Percentiles rank a stretch among this genome's conserved stretches.
phyloP scores from a whole-genome alignment of 2,888 invertebrate species.

The Chrysodeixis includens region DNA sequence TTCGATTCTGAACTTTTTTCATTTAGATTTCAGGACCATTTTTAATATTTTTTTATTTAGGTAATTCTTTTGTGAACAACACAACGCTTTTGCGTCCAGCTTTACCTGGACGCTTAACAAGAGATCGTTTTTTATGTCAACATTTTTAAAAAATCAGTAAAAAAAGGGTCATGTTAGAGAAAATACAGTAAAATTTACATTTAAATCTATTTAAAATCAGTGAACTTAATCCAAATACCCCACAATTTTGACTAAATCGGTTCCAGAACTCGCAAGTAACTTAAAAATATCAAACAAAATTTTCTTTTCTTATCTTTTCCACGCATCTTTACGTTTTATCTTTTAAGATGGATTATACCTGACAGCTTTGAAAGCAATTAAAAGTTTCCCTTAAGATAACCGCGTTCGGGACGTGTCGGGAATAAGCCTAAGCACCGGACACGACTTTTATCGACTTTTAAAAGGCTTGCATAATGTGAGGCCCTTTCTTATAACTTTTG shows the following conservation, averaged over 20 bases:
- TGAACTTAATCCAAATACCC: not conserved
- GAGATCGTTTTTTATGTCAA: too few relatives aligned
- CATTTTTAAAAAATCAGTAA: too few relatives aligned
- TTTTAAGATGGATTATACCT: slow-evolving; percentile 36
- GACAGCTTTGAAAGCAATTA: slow-evolving; percentile 52
- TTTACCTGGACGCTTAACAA: too few relatives aligned
- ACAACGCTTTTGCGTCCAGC: too few relatives aligned
- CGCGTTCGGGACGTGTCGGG: slow-evolving; percentile 17
- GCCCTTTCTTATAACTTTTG: not conserved
- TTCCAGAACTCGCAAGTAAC: not conserved
- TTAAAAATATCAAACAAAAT: slow-evolving; percentile 21
- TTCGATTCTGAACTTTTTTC: too few relatives aligned
- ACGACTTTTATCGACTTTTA: slow-evolving; percentile 33
- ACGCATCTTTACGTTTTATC: slow-evolving; percentile 32
- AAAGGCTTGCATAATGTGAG: slow-evolving; percentile 16
- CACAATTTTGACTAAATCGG: not conserved
- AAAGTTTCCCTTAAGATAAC: slow-evolving; percentile 52
- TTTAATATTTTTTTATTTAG: too few relatives aligned
- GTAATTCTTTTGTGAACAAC: too few relatives aligned
- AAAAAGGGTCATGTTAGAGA: too few relatives aligned
- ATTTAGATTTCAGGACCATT: too few relatives aligned
- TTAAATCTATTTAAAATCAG: not conserved
- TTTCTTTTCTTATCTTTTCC: slow-evolving; percentile 32
- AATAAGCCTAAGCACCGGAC: slow-evolving; percentile 10
- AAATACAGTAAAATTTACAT: not conserved